These are phyloP conservation scores for Caenorhabditis virilis DNA, from an alignment of 2,888 invertebrate species.

Conservation along the genomic window DNA sequence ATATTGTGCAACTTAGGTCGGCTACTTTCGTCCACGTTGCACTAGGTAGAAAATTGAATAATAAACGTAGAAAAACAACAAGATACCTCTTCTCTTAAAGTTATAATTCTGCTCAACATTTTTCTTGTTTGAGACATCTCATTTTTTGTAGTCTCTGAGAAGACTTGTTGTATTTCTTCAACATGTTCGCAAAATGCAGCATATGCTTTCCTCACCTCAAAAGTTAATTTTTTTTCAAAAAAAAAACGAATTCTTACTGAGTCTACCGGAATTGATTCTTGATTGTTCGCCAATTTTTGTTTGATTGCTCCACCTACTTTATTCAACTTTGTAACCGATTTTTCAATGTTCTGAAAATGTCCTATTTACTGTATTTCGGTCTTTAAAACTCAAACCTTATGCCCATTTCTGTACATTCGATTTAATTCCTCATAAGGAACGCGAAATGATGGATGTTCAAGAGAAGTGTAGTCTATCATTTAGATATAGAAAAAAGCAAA, in stretches of 20 bases:
- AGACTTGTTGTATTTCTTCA: constrained; percentile 4
- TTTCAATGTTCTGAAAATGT: constrained; percentile 28
- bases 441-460: constrained; percentile 94
- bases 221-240: constrained; percentile 3
- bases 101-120: constrained; percentile 11
- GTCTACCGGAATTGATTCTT: constrained; percentile 9
- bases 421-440: constrained; percentile 97
- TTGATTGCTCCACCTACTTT: constrained; percentile 7
- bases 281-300: constrained; percentile 3
- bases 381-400: constrained; percentile 75
- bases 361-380: background rate
- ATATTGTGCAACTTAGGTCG: background rate
- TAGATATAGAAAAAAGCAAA: constrained; percentile 4
- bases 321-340: constrained; percentile 3
- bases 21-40: background rate
- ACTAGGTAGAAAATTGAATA: background rate
- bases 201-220: constrained; percentile 4
- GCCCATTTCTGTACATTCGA: constrained; percentile 92
- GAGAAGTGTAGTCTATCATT: constrained; percentile 69
- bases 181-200: constrained; percentile 2
- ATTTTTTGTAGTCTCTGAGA: constrained; percentile 4
- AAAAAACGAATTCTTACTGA: constrained; percentile 8
- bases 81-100: constrained; percentile 14
- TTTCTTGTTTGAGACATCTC: constrained; percentile 7
- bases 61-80: background rate